A percentile compares a stretch with the other conserved stretches of the same genome.
phyloP scores from a whole-genome alignment of 2,113 vertebrate species.

The Drymodes brunneopygia region DNA sequence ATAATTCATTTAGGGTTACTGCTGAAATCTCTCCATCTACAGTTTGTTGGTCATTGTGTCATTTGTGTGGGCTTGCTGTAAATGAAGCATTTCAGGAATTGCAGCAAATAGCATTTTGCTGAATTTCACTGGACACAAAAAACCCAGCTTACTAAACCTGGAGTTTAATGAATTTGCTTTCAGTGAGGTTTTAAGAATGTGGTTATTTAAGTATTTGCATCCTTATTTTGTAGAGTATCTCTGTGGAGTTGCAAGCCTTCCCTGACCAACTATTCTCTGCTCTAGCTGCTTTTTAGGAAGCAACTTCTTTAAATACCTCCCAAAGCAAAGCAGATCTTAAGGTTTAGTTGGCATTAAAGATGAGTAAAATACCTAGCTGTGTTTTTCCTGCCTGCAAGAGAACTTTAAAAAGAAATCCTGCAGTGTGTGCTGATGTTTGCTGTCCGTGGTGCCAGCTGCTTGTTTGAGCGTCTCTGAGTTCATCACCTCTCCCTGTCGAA shows the following conservation, averaged over 20 bases:
- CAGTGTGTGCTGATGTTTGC: neutral
- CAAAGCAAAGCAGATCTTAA: neutral
- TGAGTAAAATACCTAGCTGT: neutral
- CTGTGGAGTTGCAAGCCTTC: fast-evolving
- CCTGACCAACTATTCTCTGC: neutral
- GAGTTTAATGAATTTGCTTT: neutral
- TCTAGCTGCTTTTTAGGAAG: neutral
- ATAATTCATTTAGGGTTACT: neutral
- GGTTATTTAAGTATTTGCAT: neutral
- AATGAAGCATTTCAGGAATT: neutral
- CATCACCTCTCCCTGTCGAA: neutral
- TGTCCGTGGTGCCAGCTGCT: neutral
- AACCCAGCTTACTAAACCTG: fast-evolving
- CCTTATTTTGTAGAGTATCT: neutral
- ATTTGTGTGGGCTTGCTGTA: neutral
- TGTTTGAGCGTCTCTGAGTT: neutral
- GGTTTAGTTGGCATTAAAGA: neutral
- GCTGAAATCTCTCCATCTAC: neutral
- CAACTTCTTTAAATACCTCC: neutral
- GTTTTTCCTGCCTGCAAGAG: neutral
- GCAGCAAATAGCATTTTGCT: neutral
- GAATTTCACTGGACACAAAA: neutral
- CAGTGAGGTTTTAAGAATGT: neutral
- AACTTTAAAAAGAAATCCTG: neutral
- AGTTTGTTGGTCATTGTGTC: fast-evolving